phyloP scores from a whole-genome alignment of 1,140 invertebrate species.

The Neomicropteryx cornuta region DNA sequence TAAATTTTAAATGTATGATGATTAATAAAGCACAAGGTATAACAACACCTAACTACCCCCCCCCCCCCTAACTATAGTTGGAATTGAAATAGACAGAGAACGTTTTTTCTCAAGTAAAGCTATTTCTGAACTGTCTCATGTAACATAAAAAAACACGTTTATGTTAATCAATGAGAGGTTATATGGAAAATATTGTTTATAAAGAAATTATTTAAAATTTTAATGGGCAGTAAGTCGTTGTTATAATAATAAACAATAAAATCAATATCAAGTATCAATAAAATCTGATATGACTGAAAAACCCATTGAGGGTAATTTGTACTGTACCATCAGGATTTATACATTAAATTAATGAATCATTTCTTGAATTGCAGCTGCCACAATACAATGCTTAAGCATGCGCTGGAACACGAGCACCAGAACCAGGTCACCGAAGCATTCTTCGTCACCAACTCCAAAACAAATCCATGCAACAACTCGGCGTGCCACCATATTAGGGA shows the following conservation, averaged over 20 bases:
- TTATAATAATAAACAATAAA: not conserved
- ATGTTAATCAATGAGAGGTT: too few species aligned
- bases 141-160: too few species aligned
- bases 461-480: slow-evolving; percentile 53
- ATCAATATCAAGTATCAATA: not conserved
- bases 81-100: too few species aligned
- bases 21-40: too few species aligned
- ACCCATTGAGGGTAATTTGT: not conserved
- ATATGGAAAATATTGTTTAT: too few species aligned
- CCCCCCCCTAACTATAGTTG: too few species aligned
- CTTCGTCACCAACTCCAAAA: slow-evolving; percentile 48
- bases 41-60: too few species aligned
- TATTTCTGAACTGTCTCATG: too few species aligned
- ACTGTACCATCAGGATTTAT: not conserved
- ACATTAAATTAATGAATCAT: not conserved
- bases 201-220: too few species aligned
- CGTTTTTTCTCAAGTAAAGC: too few species aligned
- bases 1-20: too few species aligned
- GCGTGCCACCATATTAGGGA: slow-evolving; percentile 66
- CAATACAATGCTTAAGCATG: slow-evolving; percentile 73
- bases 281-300: slow-evolving; percentile 1
- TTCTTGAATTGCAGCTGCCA: slow-evolving; percentile 45
- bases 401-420: slow-evolving; percentile 77
- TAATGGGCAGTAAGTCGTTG: slow-evolving; percentile 6
- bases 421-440: slow-evolving; percentile 73